These are phyloP conservation scores for Polyergus mexicanus DNA, from an alignment of 1,140 invertebrate species.

Conservation along the genomic window DNA sequence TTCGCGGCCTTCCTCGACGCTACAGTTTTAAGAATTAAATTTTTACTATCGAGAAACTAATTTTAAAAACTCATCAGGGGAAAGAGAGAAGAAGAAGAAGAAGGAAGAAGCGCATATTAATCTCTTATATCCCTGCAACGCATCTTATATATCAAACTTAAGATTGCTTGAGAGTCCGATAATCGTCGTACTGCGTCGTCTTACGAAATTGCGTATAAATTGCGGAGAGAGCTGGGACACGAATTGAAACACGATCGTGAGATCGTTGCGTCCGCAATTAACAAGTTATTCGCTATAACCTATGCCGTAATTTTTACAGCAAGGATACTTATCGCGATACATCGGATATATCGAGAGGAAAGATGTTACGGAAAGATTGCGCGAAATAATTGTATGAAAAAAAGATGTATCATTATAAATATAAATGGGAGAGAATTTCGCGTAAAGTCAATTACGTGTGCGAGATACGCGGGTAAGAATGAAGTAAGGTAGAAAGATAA, in stretches of 20 bases:
- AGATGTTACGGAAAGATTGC: neutral
- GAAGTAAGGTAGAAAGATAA: constrained; percentile 33
- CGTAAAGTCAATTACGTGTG: constrained; percentile 29
- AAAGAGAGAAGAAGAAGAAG: neutral
- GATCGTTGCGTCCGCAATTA: constrained; percentile 24
- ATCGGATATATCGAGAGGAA: neutral
- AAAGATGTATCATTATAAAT: constrained; percentile 3
- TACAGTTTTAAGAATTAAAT: neutral
- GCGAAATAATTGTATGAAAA: neutral
- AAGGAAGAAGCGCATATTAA: neutral
- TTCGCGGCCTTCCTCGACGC: constrained; percentile 3
- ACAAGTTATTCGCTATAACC: constrained; percentile 10
- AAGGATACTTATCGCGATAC: neutral
- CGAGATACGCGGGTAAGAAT: neutral
- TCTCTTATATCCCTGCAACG: neutral
- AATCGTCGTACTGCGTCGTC: constrained; percentile 15
- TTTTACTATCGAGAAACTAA: neutral
- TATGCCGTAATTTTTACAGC: constrained; percentile 1
- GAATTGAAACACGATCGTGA: constrained; percentile 29
- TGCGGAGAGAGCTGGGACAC: constrained; percentile 14
- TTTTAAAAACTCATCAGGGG: neutral
- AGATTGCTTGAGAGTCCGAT: constrained; percentile 32
- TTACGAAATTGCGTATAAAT: constrained; percentile 39
- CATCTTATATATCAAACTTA: constrained; percentile 9
- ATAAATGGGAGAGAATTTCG: constrained; percentile 7